Conservation (phyloP, 1,140 invertebrate species). For the Drosophila hydei region DNA sequence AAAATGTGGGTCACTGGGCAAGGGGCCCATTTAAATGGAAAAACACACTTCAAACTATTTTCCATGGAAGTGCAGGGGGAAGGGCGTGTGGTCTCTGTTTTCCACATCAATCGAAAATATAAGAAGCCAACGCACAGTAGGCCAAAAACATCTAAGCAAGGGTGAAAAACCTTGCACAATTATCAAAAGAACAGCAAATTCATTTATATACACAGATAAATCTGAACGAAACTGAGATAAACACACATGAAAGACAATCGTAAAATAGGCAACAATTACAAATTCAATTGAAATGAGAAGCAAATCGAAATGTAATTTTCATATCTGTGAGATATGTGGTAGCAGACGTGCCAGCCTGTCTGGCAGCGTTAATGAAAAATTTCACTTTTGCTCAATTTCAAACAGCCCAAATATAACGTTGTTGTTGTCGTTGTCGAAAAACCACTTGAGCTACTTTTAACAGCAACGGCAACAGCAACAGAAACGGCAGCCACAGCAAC, state of each 20-base stretch:
- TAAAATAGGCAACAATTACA: conserved; percentile 71
- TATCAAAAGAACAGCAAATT: conserved; percentile 48
- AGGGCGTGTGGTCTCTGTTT: conserved; percentile 54
- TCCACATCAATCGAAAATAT: conserved; percentile 57
- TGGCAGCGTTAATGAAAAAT: conserved; percentile 75
- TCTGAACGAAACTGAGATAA: conserved; percentile 47
- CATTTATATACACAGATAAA: background rate
- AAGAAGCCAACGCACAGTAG: conserved; percentile 25
- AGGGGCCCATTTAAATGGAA: conserved; percentile 62
- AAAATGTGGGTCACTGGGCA: conserved; percentile 61
- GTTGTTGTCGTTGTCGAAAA: conserved; percentile 46
- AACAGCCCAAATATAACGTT: conserved; percentile 42
- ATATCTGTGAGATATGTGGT: conserved; percentile 51
- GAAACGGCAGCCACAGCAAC: conserved; percentile 16
- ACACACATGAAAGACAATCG: conserved; percentile 67
- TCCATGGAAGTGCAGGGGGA: conserved; percentile 21
- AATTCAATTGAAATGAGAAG: conserved; percentile 71
- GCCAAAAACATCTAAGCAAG: conserved; percentile 61
- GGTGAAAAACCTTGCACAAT: conserved; percentile 59
- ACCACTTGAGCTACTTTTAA: conserved; percentile 80
- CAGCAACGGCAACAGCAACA: conserved; percentile 24
- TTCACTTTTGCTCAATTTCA: conserved; percentile 65
- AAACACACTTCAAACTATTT: conserved; percentile 62
- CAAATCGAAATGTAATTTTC: conserved; percentile 53
- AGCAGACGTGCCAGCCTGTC: conserved; percentile 60